Conservation (phyloP, 2,797 vertebrate genomes). For the Phaenicophaeus curvirostris region DNA sequence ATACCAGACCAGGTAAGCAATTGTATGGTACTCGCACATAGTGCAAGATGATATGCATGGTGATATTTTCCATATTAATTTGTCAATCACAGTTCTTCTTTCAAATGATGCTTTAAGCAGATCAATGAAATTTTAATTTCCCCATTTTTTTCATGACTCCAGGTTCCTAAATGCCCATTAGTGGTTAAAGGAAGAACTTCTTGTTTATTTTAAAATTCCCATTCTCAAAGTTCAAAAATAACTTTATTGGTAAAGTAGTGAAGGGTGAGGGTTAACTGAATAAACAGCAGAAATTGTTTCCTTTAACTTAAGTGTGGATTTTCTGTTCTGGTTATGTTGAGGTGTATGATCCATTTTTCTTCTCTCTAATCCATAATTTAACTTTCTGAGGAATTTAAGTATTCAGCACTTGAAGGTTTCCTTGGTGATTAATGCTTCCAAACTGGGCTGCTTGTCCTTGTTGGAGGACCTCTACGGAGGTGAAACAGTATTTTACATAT, state of each 20-base stretch:
- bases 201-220: not conserved
- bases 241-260: not conserved
- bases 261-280: not conserved
- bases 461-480: not conserved
- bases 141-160: not conserved
- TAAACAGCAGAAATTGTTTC: not conserved
- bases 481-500: not conserved
- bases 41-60: not conserved
- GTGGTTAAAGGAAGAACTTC: not conserved
- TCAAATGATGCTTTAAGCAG: not conserved
- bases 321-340: not conserved
- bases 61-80: not conserved
- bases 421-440: not conserved
- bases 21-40: not conserved
- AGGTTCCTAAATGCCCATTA: not conserved
- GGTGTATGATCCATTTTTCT: not conserved
- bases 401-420: not conserved
- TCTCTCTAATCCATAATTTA: not conserved
- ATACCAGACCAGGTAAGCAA: not conserved
- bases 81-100: not conserved
- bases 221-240: not conserved
- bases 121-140: not conserved
- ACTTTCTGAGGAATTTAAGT: not conserved
- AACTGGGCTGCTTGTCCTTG: accelerated
- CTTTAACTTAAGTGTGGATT: not conserved